A percentile compares a stretch with the other conserved stretches of the same genome.
These are phyloP conservation scores for Fragum sueziense DNA, from an alignment of 2,888 invertebrate species.

Conservation along the genomic window DNA sequence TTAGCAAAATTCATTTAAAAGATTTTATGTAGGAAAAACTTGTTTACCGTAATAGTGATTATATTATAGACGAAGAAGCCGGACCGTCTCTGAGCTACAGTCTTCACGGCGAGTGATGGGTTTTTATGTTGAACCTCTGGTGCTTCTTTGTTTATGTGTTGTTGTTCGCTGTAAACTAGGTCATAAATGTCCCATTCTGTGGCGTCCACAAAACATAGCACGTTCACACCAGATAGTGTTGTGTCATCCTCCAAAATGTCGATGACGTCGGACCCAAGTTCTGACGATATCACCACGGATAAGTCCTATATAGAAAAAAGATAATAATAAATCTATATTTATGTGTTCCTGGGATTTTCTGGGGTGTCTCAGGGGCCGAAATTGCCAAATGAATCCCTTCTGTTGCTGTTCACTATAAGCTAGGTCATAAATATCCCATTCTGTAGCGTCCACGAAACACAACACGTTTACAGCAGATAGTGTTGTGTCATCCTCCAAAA, in stretches of 20 bases:
- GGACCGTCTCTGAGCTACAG: slow-evolving; percentile 75
- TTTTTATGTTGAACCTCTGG: slow-evolving; percentile 69
- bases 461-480: slow-evolving; percentile 77
- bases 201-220: slow-evolving; percentile 78
- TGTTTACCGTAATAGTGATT: slow-evolving; percentile 79
- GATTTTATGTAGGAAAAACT: too few relatives aligned
- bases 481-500: slow-evolving; percentile 78
- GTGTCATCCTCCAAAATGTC: slow-evolving; percentile 77
- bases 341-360: too few relatives aligned
- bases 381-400: too few relatives aligned
- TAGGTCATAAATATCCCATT: slow-evolving; percentile 69
- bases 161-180: slow-evolving; percentile 33
- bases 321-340: too few relatives aligned
- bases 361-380: too few relatives aligned
- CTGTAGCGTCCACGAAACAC: slow-evolving; percentile 80
- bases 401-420: slow-evolving; percentile 33
- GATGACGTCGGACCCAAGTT: slow-evolving; percentile 72
- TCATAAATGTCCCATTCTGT: slow-evolving; percentile 75
- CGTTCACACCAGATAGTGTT: slow-evolving; percentile 77
- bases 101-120: slow-evolving; percentile 76
- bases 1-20: too few relatives aligned
- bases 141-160: slow-evolving; percentile 54
- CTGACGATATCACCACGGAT: slow-evolving; percentile 76
- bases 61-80: slow-evolving; percentile 81
- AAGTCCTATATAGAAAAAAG: slow-evolving; percentile 70